Percentiles rank a stretch among this genome's conserved stretches.
phyloP scores from a whole-genome alignment of 2,797 vertebrate genomes.

The Myotis daubentonii region DNA sequence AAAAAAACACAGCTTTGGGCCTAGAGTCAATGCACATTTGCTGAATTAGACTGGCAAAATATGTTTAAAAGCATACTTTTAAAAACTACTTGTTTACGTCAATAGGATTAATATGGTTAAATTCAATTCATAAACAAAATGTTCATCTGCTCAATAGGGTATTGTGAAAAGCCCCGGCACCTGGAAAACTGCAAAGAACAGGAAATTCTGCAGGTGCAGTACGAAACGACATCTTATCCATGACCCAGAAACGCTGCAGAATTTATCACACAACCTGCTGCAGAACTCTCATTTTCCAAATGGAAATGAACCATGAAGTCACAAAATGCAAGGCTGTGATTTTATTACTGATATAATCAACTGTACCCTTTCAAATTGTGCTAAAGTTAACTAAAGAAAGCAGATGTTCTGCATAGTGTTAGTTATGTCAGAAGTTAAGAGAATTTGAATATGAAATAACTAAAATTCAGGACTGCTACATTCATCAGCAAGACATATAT shows the following conservation, averaged over 20 bases:
- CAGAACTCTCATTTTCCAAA: slow-evolving; percentile 60
- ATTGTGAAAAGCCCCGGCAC: slow-evolving; percentile 20
- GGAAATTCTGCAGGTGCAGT: slow-evolving; percentile 59
- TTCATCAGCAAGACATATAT: slow-evolving; percentile 7
- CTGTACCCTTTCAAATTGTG: not conserved
- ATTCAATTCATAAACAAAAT: slow-evolving; percentile 62
- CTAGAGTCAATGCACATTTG: slow-evolving; percentile 32
- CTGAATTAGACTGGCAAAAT: slow-evolving; percentile 50
- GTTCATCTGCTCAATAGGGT: not conserved
- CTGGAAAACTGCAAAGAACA: slow-evolving; percentile 68
- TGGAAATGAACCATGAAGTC: slow-evolving; percentile 66
- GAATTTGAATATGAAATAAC: slow-evolving; percentile 58
- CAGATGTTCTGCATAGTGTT: slow-evolving; percentile 29
- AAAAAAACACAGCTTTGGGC: not conserved
- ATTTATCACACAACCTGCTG: slow-evolving; percentile 68
- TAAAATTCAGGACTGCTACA: slow-evolving; percentile 50
- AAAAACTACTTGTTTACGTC: slow-evolving; percentile 35
- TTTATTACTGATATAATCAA: slow-evolving; percentile 59
- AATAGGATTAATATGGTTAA: slow-evolving; percentile 59
- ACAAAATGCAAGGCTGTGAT: slow-evolving; percentile 42
- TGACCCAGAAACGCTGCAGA: slow-evolving; percentile 67
- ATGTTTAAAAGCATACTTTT: not conserved
- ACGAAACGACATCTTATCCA: slow-evolving; percentile 62
- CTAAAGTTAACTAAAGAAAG: slow-evolving; percentile 66
- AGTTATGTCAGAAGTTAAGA: slow-evolving; percentile 60